Evolutionary conservation across 2,888 invertebrate species (phyloP), one percentile per base, ranked within the genome.

Genomic region (Aphidius colemani): DNA sequence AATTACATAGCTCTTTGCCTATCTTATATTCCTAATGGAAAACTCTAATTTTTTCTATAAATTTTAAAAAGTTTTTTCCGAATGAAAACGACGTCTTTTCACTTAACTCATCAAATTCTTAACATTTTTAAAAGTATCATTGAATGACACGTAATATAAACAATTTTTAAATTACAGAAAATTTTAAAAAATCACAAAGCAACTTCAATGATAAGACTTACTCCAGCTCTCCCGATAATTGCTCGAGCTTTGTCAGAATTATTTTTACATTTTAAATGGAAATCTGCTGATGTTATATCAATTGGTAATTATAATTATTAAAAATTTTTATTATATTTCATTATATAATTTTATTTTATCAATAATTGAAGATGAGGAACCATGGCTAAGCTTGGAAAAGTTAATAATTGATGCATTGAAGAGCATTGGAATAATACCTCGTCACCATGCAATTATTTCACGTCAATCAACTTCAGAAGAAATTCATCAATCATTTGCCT

Each of bases 301-400:
- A 83, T 83, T 71, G 85, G 87, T 87, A 77, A 56, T 45, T 59
- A 40, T 44, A 13, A 41, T 39, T 9, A 18, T 18, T 18, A 2
- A 18, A 18, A 1, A 1, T 18, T 0, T 18, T 18, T 2, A 18
- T 18, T 18, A 18, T 18, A 18, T 18, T 18, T 18, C 13, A 18
- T 18, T 18, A 18, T 18, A 18, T 18, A 2, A 18, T 18, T 55
- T 9, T n/a, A 40, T 40, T 45, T 40, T 49, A 50, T 9, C 18
- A 30, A 51, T n/a, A 45, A 61, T 69, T 64, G 7, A 82, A 87
- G 87, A 83, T 76, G 78, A 82, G 59, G 85, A 86, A 61, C 85
- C 86, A 78, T 87, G 87, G 86, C 84, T 85, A 61, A 83, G 80
- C 63, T 76, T 87, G 59, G 84, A 85, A 13, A 84, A 85, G 70